These are phyloP conservation scores for Nibea albiflora DNA, from an alignment of 2,113 vertebrate species.

Conservation along the genomic window DNA sequence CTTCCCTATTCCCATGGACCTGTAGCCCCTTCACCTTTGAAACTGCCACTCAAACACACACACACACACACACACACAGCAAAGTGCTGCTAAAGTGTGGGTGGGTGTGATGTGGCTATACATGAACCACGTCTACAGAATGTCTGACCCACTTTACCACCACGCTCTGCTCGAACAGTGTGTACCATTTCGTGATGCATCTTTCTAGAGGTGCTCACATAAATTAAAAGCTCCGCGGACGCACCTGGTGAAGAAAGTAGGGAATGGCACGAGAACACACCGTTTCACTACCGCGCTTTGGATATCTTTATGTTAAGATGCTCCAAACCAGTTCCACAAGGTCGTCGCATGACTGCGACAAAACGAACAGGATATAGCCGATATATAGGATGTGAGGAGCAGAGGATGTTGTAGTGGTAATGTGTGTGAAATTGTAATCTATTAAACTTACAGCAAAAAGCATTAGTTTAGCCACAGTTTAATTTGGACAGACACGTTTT, in stretches of 20 bases:
- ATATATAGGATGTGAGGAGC: background rate
- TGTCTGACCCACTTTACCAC: conserved; percentile 50
- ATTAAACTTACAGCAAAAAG: background rate
- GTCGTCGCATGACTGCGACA: background rate
- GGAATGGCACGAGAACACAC: background rate
- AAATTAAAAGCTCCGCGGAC: background rate
- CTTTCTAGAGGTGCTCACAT: background rate
- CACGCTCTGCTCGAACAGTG: background rate
- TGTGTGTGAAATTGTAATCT: background rate
- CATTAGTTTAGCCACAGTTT: background rate
- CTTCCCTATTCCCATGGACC: conserved; percentile 35
- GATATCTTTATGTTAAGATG: background rate
- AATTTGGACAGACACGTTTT: background rate
- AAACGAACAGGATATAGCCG: background rate
- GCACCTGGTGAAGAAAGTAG: conserved; percentile 2
- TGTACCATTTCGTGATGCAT: background rate
- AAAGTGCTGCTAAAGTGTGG: conserved; percentile 13
- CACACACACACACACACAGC: background rate
- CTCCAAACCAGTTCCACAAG: conserved; percentile 21
- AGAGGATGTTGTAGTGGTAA: background rate
- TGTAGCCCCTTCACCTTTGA: conserved; percentile 33
- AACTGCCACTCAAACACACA: conserved; percentile 31
- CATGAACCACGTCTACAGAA: conserved; percentile 32
- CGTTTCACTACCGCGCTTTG: background rate
- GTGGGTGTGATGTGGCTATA: conserved; percentile 21